phyloP scores from a whole-genome alignment of 2,113 vertebrate genomes.

The Albula goreensis region DNA sequence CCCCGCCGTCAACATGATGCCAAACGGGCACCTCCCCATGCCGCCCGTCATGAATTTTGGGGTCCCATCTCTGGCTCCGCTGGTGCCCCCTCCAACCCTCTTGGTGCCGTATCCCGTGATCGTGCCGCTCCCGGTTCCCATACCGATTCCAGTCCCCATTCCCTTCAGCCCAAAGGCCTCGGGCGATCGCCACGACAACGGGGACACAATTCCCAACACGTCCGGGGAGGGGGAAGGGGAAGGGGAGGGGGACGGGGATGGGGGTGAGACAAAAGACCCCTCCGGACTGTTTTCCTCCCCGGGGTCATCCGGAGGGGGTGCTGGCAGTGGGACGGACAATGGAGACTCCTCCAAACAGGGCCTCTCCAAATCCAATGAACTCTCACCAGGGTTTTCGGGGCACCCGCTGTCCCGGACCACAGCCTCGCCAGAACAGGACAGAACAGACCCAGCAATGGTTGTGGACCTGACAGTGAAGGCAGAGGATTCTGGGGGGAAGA shows the following conservation, averaged over 20 bases:
- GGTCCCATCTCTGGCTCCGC: slow-evolving; percentile 90
- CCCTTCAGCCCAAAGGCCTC: slow-evolving; percentile 84
- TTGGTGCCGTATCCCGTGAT: slow-evolving; percentile 97
- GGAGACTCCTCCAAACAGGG: slow-evolving; percentile 78
- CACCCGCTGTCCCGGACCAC: slow-evolving; percentile 72
- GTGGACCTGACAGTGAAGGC: slow-evolving; percentile 88
- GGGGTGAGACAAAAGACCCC: slow-evolving; percentile 73
- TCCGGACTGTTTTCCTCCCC: slow-evolving; percentile 71
- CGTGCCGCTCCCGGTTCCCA: slow-evolving; percentile 92
- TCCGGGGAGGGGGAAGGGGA: slow-evolving; percentile 54
- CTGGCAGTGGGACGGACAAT: slow-evolving; percentile 22
- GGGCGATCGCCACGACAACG: slow-evolving; percentile 82
- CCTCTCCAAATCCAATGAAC: slow-evolving; percentile 71
- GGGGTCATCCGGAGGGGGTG: slow-evolving; percentile 46
- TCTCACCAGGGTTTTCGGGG: slow-evolving; percentile 77
- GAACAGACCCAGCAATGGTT: slow-evolving; percentile 59
- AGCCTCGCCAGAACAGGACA: slow-evolving; percentile 69
- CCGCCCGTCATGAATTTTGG: slow-evolving; percentile 96
- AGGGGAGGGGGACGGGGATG: slow-evolving; percentile 53
- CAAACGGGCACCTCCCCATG: slow-evolving; percentile 88
- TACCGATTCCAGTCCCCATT: slow-evolving; percentile 95
- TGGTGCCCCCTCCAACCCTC: slow-evolving; percentile 94
- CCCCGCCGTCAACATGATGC: slow-evolving; percentile 92
- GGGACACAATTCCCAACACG: slow-evolving; percentile 76
- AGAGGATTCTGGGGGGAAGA: slow-evolving; percentile 73